Base-by-base conservation (phyloP, 1,140 invertebrate species). In the Colletes gigas region DNA sequence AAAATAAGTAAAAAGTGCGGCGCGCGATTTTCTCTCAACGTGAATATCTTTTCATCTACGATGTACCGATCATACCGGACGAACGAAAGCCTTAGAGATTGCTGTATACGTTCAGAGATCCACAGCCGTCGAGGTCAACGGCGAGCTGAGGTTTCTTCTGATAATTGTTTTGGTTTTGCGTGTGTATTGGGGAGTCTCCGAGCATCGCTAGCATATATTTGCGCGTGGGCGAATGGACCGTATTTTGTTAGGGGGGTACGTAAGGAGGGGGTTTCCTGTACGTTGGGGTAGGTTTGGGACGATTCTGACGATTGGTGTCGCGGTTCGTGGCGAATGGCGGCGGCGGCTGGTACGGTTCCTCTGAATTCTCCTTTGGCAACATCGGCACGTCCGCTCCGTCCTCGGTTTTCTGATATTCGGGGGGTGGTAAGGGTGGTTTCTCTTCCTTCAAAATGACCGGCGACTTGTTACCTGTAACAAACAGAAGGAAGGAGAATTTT, bases 381-480 rank as follows among this genome's bases (percentile, higher is more conserved):
- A 93, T 93, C 7, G 92, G 92, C 10, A 93, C 87, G 57, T 93
- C 92, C 4, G 93, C 91, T 81, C 93, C 92, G 85, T 94, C 89
- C 85, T 94, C 89, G 84, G 92, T 91, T 90, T 95, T 94, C 82
- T 96, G 96, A 89, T 97, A 97, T 73, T 96, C 96, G 0, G 96
- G 96, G 6, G 96, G 96, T 9, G 96, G 96, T 75, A 98, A 92
- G 0, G 98, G 98, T 44, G 98, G 98, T 90, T 98, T 98, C 90
- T 98, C 98, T 84, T 98, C 98, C 84, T 98, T 97, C 92, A 98
- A 95, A 82, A 99, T 98, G 3, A 99, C 96, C 2, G 98, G 98
- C 57, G 96, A 96, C 93, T 98, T 98, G 87, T 98, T 97, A 47
- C 91, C 91, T 92, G 55, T 3, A 82, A 85, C 17, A 74, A 50